Percentiles rank a stretch among this genome's conserved stretches.
Conservation (phyloP, 2,888 invertebrate genomes). For the Hydriomena furcata region DNA sequence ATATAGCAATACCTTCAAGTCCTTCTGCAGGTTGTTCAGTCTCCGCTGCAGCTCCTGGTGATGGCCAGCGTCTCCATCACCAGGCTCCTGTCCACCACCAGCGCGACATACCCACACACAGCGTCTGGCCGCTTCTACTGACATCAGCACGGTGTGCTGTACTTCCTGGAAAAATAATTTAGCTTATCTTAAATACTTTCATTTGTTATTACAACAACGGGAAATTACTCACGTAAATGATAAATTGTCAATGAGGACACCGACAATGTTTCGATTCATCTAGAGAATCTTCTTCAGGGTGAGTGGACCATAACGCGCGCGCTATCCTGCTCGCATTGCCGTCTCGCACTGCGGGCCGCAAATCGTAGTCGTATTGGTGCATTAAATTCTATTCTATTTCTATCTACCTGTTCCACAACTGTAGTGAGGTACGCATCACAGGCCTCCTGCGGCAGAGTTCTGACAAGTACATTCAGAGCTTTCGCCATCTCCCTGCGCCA, state of each 20-base stretch:
- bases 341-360: no score
- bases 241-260: no score
- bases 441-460: constrained; percentile 89
- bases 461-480: constrained; percentile 87
- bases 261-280: no score
- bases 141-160: constrained; percentile 91
- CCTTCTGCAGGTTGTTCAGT: constrained; percentile 87
- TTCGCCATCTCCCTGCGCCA: constrained; percentile 82
- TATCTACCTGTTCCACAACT: constrained; percentile 89
- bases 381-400: no score
- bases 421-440: constrained; percentile 92
- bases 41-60: constrained; percentile 87
- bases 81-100: constrained; percentile 77
- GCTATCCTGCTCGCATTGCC: no score
- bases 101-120: constrained; percentile 91
- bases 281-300: no score
- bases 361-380: no score
- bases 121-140: constrained; percentile 89
- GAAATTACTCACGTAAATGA: no score
- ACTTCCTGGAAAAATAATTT: constrained; percentile 88
- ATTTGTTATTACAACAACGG: no score
- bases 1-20: constrained; percentile 83
- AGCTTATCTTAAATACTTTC: no score
- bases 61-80: constrained; percentile 80
- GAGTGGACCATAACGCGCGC: no score